A percentile compares a stretch with the other conserved stretches of the same genome.
Evolutionary conservation across 2,888 invertebrate genomes (phyloP).

Genomic region (Bhutanitis thaidina): DNA sequence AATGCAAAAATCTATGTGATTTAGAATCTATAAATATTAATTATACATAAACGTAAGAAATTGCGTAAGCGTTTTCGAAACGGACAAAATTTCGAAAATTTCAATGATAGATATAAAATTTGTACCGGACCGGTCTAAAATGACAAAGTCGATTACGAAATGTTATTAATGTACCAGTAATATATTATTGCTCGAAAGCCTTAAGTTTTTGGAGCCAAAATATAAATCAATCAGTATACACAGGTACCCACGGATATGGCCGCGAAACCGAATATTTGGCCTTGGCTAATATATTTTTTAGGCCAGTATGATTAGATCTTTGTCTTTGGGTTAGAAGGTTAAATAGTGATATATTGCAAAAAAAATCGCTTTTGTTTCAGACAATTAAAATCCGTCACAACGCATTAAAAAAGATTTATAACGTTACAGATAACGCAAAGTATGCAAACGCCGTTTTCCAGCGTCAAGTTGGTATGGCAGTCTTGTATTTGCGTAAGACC

Average conservation of each 20-base stretch:
- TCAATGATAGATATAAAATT: no score
- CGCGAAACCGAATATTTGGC: conserved; percentile 4
- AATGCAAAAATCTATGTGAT: conserved; percentile 1
- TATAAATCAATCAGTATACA: conserved; percentile 4
- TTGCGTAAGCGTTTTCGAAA: conserved; percentile 8
- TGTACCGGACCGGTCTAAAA: no score
- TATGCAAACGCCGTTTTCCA: conserved; percentile 21
- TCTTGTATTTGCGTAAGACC: conserved; percentile 43
- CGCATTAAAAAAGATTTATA: conserved; percentile 9
- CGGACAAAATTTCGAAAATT: conserved; percentile 16
- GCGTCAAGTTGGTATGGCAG: conserved; percentile 29
- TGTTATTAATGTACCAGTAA: neutral
- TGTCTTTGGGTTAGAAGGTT: conserved; percentile 13
- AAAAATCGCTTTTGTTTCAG: conserved; percentile 5
- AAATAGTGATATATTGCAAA: conserved; percentile 4
- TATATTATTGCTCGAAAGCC: neutral
- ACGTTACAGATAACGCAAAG: conserved; percentile 13
- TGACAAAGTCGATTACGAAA: no score
- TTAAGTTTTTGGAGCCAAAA: neutral
- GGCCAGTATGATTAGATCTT: conserved; percentile 7
- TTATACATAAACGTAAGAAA: neutral
- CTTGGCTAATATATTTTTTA: conserved; percentile 1
- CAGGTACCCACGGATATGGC: conserved; percentile 5
- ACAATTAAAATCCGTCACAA: conserved; percentile 1
- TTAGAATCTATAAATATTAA: conserved; percentile 8